Evolutionary conservation across 2,797 vertebrate genomes (phyloP).

Genomic region (Sciaenops ocellatus): DNA sequence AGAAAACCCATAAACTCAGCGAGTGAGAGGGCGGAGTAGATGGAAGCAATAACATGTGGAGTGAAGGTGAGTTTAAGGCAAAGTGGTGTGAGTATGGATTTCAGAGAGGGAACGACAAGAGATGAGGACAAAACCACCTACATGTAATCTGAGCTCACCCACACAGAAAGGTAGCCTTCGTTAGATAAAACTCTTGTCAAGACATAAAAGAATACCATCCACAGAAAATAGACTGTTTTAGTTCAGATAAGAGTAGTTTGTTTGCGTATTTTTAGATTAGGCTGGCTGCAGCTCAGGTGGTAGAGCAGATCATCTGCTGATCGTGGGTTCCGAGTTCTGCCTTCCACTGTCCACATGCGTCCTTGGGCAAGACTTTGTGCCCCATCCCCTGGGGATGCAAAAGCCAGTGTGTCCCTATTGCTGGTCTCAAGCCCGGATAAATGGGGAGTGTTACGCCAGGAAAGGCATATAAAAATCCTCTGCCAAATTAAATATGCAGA

Average conservation of each 20-base stretch:
- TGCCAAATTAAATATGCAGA: too few species aligned
- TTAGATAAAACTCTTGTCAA: neutral
- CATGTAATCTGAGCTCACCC: slow-evolving; percentile 19
- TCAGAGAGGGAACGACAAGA: neutral
- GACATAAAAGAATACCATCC: neutral
- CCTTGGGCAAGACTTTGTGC: too few species aligned
- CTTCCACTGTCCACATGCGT: too few species aligned
- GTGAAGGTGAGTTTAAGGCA: slow-evolving; percentile 19
- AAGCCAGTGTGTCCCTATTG: too few species aligned
- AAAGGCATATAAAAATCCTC: too few species aligned
- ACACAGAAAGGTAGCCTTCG: neutral
- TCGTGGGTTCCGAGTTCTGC: too few species aligned
- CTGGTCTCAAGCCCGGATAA: too few species aligned
- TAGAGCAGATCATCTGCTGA: too few species aligned
- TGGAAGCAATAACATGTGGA: slow-evolving; percentile 27
- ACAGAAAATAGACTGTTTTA: neutral
- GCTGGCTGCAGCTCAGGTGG: too few species aligned
- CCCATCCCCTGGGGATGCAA: too few species aligned
- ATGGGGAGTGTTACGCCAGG: too few species aligned
- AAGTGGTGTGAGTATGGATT: slow-evolving; percentile 16
- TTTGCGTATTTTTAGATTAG: neutral
- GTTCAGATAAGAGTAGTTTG: neutral
- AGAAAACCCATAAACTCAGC: slow-evolving; percentile 19
- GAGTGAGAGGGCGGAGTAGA: slow-evolving; percentile 33
- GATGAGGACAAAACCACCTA: slow-evolving; percentile 12